Conservation (phyloP, 2,888 invertebrate genomes). For the Meiosimyza platycephala region DNA sequence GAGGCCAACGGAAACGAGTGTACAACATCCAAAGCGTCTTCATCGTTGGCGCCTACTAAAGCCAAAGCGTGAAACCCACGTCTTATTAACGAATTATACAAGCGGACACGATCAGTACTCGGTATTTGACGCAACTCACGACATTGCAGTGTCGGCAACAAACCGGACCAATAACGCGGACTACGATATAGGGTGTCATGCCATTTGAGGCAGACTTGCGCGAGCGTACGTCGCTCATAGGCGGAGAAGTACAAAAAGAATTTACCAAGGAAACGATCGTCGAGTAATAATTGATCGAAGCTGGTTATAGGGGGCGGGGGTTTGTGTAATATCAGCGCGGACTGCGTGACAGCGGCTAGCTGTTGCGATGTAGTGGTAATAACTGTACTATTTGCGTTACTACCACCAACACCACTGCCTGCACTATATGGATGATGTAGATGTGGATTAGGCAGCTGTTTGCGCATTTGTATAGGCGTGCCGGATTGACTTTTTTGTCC, state of each 20-base stretch:
- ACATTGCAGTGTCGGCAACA: constrained; percentile 87
- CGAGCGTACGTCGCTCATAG: constrained; percentile 81
- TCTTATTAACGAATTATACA: constrained; percentile 84
- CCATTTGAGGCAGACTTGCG: constrained; percentile 90
- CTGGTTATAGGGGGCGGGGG: constrained; percentile 72
- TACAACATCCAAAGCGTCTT: constrained; percentile 88
- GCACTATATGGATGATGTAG: constrained; percentile 60
- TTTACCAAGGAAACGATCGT: constrained; percentile 85
- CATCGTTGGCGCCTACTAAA: constrained; percentile 87
- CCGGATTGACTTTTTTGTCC: constrained; percentile 57
- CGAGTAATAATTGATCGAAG: constrained; percentile 82
- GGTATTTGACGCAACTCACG: constrained; percentile 79
- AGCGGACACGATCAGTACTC: constrained; percentile 71
- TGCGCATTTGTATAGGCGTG: constrained; percentile 65
- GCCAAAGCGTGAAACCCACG: constrained; percentile 89
- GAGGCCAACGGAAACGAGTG: constrained; percentile 85
- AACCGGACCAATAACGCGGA: constrained; percentile 88
- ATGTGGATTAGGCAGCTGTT: constrained; percentile 65
- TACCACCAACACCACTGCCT: constrained; percentile 36
- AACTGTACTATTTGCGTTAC: constrained; percentile 24
- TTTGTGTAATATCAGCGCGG: constrained; percentile 60
- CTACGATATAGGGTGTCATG: constrained; percentile 88
- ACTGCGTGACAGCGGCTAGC: constrained; percentile 59
- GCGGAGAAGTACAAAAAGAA: constrained; percentile 87
- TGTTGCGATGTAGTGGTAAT: constrained; percentile 55